phyloP scores from a whole-genome alignment of 2,797 vertebrate genomes.

The Eospalax fontanierii region DNA sequence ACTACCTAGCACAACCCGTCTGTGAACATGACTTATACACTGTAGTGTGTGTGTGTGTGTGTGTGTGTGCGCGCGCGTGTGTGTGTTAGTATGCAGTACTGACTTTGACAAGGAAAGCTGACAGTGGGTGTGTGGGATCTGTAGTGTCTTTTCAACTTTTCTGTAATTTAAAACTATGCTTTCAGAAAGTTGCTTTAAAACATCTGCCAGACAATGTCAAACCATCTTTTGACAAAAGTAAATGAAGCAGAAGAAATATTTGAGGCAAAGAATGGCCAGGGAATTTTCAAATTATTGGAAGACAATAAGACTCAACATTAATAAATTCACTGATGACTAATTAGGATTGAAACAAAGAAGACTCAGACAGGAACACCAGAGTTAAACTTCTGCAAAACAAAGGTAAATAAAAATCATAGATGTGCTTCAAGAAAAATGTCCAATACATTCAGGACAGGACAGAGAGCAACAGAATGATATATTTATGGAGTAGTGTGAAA shows the following conservation, averaged over 20 bases:
- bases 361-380: background rate
- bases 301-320: background rate
- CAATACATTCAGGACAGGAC: background rate
- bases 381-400: background rate
- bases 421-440: background rate
- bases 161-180: conserved; percentile 3
- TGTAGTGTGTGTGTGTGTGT: no score
- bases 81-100: no score
- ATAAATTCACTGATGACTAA: background rate
- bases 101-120: background rate
- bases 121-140: background rate
- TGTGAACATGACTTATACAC: background rate
- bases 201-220: background rate
- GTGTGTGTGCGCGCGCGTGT: no score
- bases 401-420: background rate
- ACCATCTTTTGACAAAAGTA: background rate
- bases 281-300: conserved; percentile 23
- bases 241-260: background rate
- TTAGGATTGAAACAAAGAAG: background rate
- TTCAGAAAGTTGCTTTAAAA: background rate
- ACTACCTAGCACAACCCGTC: background rate
- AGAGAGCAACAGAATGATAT: background rate
- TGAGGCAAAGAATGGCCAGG: background rate
- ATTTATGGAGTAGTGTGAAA: background rate
- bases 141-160: background rate